phyloP scores from a whole-genome alignment of 1,140 invertebrate species.

The Drosophila nannoptera region DNA sequence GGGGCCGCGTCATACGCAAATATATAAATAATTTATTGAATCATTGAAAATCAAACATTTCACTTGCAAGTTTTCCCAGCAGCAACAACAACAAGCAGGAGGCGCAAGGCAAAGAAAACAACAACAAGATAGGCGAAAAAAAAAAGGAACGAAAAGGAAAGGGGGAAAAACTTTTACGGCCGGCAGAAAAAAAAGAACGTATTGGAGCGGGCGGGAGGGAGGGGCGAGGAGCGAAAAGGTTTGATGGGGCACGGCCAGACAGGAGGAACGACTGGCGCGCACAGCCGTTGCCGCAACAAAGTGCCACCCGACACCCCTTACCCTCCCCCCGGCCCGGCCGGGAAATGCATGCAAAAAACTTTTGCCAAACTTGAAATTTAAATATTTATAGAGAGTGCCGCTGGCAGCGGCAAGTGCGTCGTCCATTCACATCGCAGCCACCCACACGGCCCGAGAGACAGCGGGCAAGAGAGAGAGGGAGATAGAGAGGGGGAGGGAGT shows the following conservation, averaged over 20 bases:
- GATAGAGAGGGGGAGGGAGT: no score
- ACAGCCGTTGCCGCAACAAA: conserved; percentile 45
- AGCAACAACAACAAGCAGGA: no score
- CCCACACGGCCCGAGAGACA: neutral
- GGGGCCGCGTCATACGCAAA: conserved; percentile 59
- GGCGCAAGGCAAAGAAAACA: conserved; percentile 23
- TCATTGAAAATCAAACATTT: conserved; percentile 78
- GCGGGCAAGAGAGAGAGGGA: neutral
- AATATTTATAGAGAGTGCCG: conserved; percentile 75
- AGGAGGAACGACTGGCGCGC: conserved; percentile 17
- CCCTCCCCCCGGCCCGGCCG: neutral
- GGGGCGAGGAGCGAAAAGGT: neutral
- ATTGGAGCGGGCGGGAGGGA: no score
- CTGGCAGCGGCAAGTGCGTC: conserved; percentile 49
- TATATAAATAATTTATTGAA: conserved; percentile 78
- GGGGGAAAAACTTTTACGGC: conserved; percentile 8
- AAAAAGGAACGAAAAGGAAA: conserved; percentile 20
- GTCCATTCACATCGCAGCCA: conserved; percentile 18
- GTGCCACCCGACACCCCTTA: conserved; percentile 12
- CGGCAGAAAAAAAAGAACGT: neutral
- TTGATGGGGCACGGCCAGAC: conserved; percentile 4
- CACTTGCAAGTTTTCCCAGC: conserved; percentile 71
- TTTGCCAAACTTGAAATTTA: conserved; percentile 78
- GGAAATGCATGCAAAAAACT: conserved; percentile 77
- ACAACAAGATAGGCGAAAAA: conserved; percentile 15